These are phyloP conservation scores for Lithophane semibrunnea DNA, from an alignment of 2,888 invertebrate genomes.

Conservation along the genomic window DNA sequence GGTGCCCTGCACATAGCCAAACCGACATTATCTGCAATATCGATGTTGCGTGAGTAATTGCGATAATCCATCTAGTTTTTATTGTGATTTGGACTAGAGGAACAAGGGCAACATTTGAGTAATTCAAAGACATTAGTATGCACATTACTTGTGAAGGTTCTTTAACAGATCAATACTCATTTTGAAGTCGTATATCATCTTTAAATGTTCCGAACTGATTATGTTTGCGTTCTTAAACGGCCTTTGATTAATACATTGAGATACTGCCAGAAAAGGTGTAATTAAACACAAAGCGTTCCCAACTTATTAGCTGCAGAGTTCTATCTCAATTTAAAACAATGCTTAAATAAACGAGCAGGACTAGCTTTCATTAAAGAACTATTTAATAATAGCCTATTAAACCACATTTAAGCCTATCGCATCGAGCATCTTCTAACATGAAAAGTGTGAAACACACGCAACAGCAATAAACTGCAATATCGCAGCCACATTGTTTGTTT, in stretches of 20 bases:
- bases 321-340: not conserved
- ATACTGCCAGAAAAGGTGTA: not conserved
- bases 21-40: slow-evolving; percentile 65
- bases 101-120: slow-evolving; percentile 61
- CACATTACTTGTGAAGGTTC: slow-evolving; percentile 45
- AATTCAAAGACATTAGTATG: slow-evolving; percentile 54
- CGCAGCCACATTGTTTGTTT: not conserved
- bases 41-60: slow-evolving; percentile 74
- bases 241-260: slow-evolving; percentile 20
- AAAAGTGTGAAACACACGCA: slow-evolving; percentile 7
- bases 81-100: slow-evolving; percentile 54
- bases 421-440: slow-evolving; percentile 26
- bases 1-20: slow-evolving; percentile 63
- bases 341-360: not conserved
- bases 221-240: slow-evolving; percentile 13
- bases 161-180: slow-evolving; percentile 36
- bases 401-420: slow-evolving; percentile 17
- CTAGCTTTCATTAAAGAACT: not conserved
- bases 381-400: slow-evolving; percentile 16
- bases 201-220: slow-evolving; percentile 10
- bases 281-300: slow-evolving; percentile 13
- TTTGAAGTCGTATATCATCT: slow-evolving; percentile 20
- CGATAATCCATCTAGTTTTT: slow-evolving; percentile 72
- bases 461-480: slow-evolving; percentile 1
- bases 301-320: not conserved